These are phyloP conservation scores for Telmatochromis sp. DNA, from an alignment of 2,113 vertebrate species.

Conservation along the genomic window DNA sequence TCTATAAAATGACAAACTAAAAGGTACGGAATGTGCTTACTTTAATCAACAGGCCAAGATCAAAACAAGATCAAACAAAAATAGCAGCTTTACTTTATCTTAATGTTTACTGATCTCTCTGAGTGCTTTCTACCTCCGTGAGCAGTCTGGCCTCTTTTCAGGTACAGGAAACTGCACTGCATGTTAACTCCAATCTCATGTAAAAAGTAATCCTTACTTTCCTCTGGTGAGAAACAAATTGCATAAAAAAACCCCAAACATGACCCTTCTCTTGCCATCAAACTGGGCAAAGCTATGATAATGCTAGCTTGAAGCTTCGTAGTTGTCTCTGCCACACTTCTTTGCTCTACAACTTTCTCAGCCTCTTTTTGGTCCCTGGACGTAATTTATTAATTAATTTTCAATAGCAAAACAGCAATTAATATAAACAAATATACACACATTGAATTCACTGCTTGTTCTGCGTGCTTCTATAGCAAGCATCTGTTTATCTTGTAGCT, in stretches of 20 bases:
- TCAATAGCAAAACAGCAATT: not conserved
- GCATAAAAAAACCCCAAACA: fast-evolving
- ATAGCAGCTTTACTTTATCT: not conserved
- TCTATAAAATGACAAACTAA: not conserved
- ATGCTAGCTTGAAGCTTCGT: not conserved
- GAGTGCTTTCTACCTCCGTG: not conserved
- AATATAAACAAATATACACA: not conserved
- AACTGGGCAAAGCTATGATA: not conserved
- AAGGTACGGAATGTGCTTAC: not conserved
- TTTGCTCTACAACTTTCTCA: not conserved
- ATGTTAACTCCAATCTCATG: not conserved
- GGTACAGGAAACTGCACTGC: not conserved
- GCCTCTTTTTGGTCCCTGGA: not conserved
- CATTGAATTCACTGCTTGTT: not conserved
- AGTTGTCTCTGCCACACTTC: not conserved
- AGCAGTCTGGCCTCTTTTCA: not conserved
- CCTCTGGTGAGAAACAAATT: not conserved
- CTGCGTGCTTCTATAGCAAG: not conserved
- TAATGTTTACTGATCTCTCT: not conserved
- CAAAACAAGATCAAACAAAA: not conserved
- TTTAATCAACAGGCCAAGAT: not conserved
- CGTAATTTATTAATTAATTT: not conserved
- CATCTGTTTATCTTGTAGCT: not conserved
- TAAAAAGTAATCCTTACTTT: not conserved
- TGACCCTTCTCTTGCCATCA: not conserved